Base-by-base conservation (phyloP, 2,888 invertebrate genomes). In the Cerastis rubricosa region DNA sequence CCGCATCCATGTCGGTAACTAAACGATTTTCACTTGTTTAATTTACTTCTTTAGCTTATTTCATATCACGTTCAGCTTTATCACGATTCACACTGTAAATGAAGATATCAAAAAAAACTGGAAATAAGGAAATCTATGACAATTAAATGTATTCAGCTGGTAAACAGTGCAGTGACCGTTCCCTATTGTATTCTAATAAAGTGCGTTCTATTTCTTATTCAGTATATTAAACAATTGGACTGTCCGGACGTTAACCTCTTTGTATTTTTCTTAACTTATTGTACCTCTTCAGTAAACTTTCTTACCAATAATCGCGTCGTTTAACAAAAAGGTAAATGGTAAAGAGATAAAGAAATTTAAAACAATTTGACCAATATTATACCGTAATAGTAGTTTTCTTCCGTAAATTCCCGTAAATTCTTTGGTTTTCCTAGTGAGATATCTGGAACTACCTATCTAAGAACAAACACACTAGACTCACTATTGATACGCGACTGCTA, bases 131-230 rank as follows among this genome's bases (percentile, higher is more conserved):
- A 85, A 82, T 85, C 19, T 81, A 77, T 79, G 71, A 49, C 71
- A 87, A 72, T 43, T 70, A 78, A 40, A 80, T 78, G 78, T 72
- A 83, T 76, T 82, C 29, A 61, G 43, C 5, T 75, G n/a, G n/a
- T n/a, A n/a, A n/a, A n/a, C n/a, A n/a, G n/a, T n/a, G 67, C 80
- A 85, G 47, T 67, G 51, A 29, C 59, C 68, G 54, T 72, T 59
- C 65, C 25, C 85, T 79, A 90, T 91, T 91, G 91, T 91, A 91
- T 91, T 89, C 85, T 86, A 91, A 90, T 87, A 79, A 40, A 78
- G 79, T 76, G 80, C 79, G 85, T 70, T 74, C 85, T 67, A 82
- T 54, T 82, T 85, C 51, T 54, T 63, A 29, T 69, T 71, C 14
- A 12, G 12, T 81, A 77, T 74, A 61, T 68, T 71, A 43, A 76